A percentile compares a stretch with the other conserved stretches of the same genome.
These are phyloP conservation scores for Pararge aegeria DNA, from an alignment of 1,140 invertebrate species.

Conservation along the genomic window DNA sequence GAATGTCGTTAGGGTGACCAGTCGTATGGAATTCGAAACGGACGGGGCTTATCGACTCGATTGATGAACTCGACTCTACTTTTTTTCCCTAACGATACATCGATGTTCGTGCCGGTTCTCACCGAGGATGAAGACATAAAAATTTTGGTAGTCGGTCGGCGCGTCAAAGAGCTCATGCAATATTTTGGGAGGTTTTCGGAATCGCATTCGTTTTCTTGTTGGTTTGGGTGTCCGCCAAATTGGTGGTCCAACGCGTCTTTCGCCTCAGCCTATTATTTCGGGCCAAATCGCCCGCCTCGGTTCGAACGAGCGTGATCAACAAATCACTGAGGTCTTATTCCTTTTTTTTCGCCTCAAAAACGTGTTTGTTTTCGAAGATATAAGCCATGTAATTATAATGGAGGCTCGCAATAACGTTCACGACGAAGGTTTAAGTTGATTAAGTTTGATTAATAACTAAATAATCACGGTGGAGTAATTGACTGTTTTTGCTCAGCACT, in stretches of 20 bases:
- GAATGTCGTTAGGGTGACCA: slow-evolving; percentile 71
- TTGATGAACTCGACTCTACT: slow-evolving; percentile 36
- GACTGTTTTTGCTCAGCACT: slow-evolving; percentile 30
- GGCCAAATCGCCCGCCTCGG: slow-evolving; percentile 54
- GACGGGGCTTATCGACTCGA: slow-evolving; percentile 43
- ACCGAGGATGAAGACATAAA: slow-evolving; percentile 76
- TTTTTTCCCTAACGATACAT: slow-evolving; percentile 55
- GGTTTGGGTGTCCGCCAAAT: slow-evolving; percentile 58
- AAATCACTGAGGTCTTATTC: slow-evolving; percentile 56
- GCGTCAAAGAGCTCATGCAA: slow-evolving; percentile 68
- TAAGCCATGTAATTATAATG: slow-evolving; percentile 69
- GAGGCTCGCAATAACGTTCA: slow-evolving; percentile 52
- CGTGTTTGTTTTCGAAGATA: slow-evolving; percentile 73
- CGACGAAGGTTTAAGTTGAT: slow-evolving; percentile 48
- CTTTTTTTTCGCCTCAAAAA: slow-evolving; percentile 43
- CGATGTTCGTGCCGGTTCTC: slow-evolving; percentile 44
- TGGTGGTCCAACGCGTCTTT: slow-evolving; percentile 72
- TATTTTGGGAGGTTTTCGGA: slow-evolving; percentile 62
- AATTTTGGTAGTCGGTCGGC: slow-evolving; percentile 63
- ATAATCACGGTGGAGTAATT: slow-evolving; percentile 44
- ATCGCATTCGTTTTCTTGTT: slow-evolving; percentile 49
- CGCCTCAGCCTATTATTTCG: slow-evolving; percentile 67
- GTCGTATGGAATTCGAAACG: slow-evolving; percentile 60
- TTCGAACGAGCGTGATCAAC: slow-evolving; percentile 61
- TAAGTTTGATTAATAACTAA: slow-evolving; percentile 56